These are phyloP conservation scores for Vanessa tameamea DNA, from an alignment of 1,140 invertebrate genomes.

Conservation along the genomic window DNA sequence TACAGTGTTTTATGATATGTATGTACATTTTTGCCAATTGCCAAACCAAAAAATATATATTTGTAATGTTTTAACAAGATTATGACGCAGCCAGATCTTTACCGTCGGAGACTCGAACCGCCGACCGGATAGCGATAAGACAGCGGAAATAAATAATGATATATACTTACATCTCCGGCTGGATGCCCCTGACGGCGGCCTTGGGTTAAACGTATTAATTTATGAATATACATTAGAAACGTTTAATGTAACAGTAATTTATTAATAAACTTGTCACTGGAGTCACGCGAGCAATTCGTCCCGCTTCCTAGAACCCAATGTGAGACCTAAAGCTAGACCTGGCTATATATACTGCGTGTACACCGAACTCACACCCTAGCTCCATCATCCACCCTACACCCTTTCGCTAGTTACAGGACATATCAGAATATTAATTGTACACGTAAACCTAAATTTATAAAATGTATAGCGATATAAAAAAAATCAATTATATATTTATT, in stretches of 20 bases:
- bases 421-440: not conserved
- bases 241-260: not conserved
- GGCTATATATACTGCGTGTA: constrained; percentile 1
- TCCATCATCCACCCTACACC: not conserved
- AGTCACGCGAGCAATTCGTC: not conserved
- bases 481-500: not conserved
- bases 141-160: not conserved
- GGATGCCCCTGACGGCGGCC: too few relatives aligned
- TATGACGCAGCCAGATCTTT: not conserved
- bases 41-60: not conserved
- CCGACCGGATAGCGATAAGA: too few relatives aligned
- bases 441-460: not conserved
- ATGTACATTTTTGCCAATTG: not conserved
- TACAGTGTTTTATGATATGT: not conserved
- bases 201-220: not conserved
- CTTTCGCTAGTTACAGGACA: constrained; percentile 1
- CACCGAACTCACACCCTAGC: constrained; percentile 8
- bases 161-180: too few relatives aligned
- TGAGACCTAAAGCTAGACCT: constrained; percentile 3
- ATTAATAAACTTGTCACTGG: not conserved
- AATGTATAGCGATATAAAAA: not conserved
- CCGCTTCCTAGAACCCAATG: constrained; percentile 8
- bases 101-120: not conserved
- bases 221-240: not conserved
- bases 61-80: not conserved